A percentile compares a stretch with the other conserved stretches of the same genome.
phyloP scores from a whole-genome alignment of 2,797 vertebrate genomes.

The Echeneis naucrates region DNA sequence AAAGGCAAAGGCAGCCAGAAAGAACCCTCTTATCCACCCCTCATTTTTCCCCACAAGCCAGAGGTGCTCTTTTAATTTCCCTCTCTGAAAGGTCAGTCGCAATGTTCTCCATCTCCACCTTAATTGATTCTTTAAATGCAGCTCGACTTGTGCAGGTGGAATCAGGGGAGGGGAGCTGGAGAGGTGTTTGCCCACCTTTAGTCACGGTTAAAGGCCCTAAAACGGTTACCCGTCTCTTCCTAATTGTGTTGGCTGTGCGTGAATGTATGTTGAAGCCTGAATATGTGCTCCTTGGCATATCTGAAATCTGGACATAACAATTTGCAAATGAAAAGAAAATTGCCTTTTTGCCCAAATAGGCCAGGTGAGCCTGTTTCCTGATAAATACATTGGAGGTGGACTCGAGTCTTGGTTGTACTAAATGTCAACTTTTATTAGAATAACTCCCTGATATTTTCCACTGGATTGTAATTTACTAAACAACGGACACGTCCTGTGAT shows the following conservation, averaged over 20 bases:
- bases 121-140: constrained; percentile 87
- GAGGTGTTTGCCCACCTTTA: constrained; percentile 72
- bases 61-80: constrained; percentile 87
- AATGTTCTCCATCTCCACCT: constrained; percentile 83
- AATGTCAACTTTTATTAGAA: constrained; percentile 67
- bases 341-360: constrained; percentile 43
- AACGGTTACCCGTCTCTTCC: constrained; percentile 52
- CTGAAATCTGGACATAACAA: constrained; percentile 56
- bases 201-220: constrained; percentile 66
- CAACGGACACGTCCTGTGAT: constrained; percentile 15
- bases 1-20: constrained; percentile 80
- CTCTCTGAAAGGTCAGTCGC: constrained; percentile 82
- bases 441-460: constrained; percentile 45
- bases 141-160: constrained; percentile 60
- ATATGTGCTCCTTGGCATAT: constrained; percentile 51
- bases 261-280: constrained; percentile 44
- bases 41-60: constrained; percentile 81
- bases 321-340: constrained; percentile 64
- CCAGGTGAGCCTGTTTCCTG: constrained; percentile 59
- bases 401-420: constrained; percentile 42
- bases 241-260: constrained; percentile 57
- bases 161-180: constrained; percentile 42
- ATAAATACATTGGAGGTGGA: constrained; percentile 40
- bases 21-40: constrained; percentile 73
- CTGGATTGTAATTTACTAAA: constrained; percentile 45